Evolutionary conservation across 2,113 vertebrate genomes (phyloP), one percentile per base, ranked within the genome.

Genomic region (Tautogolabrus adspersus): DNA sequence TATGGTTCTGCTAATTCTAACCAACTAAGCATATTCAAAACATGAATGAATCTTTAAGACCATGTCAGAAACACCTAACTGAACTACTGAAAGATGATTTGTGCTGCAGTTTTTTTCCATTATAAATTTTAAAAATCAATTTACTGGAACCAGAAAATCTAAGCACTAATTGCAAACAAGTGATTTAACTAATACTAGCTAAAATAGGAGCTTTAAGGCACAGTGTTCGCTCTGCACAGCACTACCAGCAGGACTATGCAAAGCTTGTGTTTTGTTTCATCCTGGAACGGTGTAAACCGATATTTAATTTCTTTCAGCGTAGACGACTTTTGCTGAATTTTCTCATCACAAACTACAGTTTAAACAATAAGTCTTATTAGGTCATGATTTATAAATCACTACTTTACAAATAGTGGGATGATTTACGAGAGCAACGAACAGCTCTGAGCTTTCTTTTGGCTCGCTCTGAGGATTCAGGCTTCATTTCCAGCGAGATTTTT

Each of bases 381-480:
- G 49, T 62, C 52, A 70, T 70, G 18, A 70, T 68, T 69, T 52
- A 44, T 56, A 26, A 19, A 40, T 49, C 57, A 60, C 61, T 56
- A 58, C 23, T 62, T 71, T 51, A 52, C 21, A 66, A 72, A 64
- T 54, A 59, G 37, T 2, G 5, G 23, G 30, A 60, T 76, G 72
- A 68, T 70, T 40, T 55, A 75, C 1, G 30, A 46, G 73, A 81
- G 51, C 58, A 65, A 59, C 8, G 49, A 40, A n/a, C 30, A 57
- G 66, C 49, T 72, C 9, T 56, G 42, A 66, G 61, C 55, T 72
- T 78, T 59, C 12, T 54, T 58, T 62, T 87, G 73, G 68, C 66
- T 72, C 66, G 30, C 12, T 52, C 19, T 23, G 7, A 51, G 19
- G 34, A 13, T 52, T 74, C n/a, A 8, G 21, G 19, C 58, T 78